Evolutionary conservation across 2,113 vertebrate genomes (phyloP).

Genomic region (Butorides virescens): DNA sequence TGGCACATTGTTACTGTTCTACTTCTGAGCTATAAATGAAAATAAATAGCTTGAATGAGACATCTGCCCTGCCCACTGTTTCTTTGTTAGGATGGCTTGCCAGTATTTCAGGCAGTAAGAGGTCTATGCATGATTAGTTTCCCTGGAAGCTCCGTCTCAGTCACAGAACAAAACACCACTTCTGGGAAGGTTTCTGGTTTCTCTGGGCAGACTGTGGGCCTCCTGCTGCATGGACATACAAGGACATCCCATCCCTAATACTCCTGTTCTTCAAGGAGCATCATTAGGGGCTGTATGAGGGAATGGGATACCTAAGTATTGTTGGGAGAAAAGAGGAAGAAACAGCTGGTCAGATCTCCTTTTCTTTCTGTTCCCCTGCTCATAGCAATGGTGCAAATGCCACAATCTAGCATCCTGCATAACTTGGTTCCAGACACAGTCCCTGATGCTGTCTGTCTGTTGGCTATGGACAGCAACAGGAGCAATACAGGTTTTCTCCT

Average conservation of each 20-base stretch:
- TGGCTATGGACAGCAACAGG: neutral
- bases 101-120: neutral
- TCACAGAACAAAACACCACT: neutral
- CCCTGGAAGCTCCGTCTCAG: neutral
- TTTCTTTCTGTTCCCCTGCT: neutral
- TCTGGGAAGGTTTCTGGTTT: neutral
- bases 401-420: neutral
- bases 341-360: neutral
- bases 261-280: neutral
- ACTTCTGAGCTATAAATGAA: neutral
- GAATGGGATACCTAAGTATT: accelerated
- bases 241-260: neutral
- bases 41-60: neutral
- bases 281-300: accelerated
- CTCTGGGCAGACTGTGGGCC: neutral
- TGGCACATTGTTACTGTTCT: neutral
- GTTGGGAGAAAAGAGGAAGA: neutral
- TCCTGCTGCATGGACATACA: neutral
- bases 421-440: neutral
- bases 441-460: neutral
- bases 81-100: neutral
- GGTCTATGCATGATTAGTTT: neutral
- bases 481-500: neutral
- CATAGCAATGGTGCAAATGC: neutral
- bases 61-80: neutral